These are phyloP conservation scores for Megaceryle maxima DNA, from an alignment of 2,113 vertebrate genomes.

Conservation along the genomic window DNA sequence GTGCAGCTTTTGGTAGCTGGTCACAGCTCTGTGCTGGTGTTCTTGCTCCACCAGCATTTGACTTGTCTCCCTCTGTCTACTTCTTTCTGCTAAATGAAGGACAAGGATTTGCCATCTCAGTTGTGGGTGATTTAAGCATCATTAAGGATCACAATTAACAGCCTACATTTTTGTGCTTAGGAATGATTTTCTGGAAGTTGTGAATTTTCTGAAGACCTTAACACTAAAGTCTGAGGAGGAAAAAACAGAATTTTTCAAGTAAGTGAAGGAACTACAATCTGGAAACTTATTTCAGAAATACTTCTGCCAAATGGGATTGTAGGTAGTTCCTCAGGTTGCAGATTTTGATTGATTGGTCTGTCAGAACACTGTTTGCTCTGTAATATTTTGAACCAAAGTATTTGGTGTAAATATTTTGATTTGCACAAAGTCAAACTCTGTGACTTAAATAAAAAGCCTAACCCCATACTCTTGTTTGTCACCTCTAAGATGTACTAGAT, in stretches of 20 bases:
- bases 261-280: constrained; percentile 65
- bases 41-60: not conserved
- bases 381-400: not conserved
- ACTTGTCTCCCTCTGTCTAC: not conserved
- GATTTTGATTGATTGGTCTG: not conserved
- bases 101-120: not conserved
- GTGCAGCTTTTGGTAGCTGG: not conserved
- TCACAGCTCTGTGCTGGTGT: not conserved
- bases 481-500: not conserved
- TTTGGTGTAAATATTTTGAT: too few relatives aligned
- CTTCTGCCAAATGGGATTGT: not conserved
- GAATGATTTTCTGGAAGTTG: constrained; percentile 96
- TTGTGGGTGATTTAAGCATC: not conserved
- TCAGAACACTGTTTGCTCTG: not conserved
- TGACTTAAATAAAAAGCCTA: not conserved
- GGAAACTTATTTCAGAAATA: not conserved
- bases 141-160: not conserved
- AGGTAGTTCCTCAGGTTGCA: not conserved
- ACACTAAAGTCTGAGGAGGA: constrained; percentile 95
- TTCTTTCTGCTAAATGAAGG: not conserved
- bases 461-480: not conserved
- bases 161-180: constrained; percentile 65
- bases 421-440: not conserved
- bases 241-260: constrained; percentile 99
- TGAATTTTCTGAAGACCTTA: constrained; percentile 93